Evolutionary conservation across 2,888 invertebrate genomes (phyloP).

Genomic region (Perithous albicinctus): DNA sequence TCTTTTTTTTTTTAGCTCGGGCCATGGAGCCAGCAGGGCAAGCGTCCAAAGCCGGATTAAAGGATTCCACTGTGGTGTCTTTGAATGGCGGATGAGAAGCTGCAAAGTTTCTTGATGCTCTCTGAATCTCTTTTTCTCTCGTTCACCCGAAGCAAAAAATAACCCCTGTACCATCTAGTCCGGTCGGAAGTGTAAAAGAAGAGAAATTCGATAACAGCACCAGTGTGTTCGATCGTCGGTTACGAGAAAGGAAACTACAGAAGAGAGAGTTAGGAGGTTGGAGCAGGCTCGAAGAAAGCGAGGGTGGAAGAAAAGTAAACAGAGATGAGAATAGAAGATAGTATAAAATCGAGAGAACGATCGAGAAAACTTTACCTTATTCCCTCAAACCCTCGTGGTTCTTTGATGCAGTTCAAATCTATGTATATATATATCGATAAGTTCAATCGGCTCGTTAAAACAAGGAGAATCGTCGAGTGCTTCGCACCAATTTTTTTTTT

Average conservation of each 20-base stretch:
- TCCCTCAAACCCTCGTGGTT: conserved; percentile 37
- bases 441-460: conserved; percentile 49
- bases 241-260: conserved; percentile 43
- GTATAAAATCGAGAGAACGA: conserved; percentile 47
- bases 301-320: conserved; percentile 1
- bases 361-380: conserved; percentile 63
- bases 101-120: conserved; percentile 49
- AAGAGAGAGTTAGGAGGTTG: conserved; percentile 13
- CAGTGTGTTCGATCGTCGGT: conserved; percentile 54
- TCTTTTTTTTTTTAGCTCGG: neutral
- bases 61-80: conserved; percentile 48
- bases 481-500: conserved; percentile 21
- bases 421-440: neutral
- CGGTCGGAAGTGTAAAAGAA: conserved; percentile 44
- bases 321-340: conserved; percentile 7
- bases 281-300: conserved; percentile 8
- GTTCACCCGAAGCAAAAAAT: conserved; percentile 9
- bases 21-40: neutral
- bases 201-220: conserved; percentile 57
- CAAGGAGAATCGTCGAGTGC: conserved; percentile 9
- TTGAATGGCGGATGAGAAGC: conserved; percentile 45
- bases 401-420: conserved; percentile 19
- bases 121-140: conserved; percentile 13
- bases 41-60: conserved; percentile 48
- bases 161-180: neutral